Evolutionary conservation across 2,113 vertebrate species (phyloP).

Genomic region (Labeo catla): DNA sequence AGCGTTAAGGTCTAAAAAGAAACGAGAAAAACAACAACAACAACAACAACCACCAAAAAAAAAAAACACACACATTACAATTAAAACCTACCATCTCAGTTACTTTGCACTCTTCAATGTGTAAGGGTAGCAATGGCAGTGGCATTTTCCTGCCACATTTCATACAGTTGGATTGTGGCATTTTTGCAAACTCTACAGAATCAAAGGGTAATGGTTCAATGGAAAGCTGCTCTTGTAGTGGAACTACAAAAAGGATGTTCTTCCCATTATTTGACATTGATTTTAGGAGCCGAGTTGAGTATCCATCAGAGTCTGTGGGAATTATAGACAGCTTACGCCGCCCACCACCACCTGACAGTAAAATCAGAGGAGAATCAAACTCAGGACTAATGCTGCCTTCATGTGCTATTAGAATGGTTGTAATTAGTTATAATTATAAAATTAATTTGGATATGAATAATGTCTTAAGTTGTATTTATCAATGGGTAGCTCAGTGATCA

Average conservation of each 20-base stretch:
- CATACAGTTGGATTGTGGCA: conserved; percentile 23
- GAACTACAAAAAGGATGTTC: not conserved
- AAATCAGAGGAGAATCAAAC: not conserved
- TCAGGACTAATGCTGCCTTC: not conserved
- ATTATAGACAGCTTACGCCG: not conserved
- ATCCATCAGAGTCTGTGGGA: conserved; percentile 15
- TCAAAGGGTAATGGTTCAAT: conserved; percentile 15
- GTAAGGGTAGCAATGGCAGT: conserved; percentile 13
- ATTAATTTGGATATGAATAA: too few species aligned
- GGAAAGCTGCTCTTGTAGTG: conserved; percentile 22
- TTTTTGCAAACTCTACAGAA: conserved; percentile 12
- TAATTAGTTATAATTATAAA: too few species aligned
- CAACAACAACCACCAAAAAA: not conserved
- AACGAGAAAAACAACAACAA: too few species aligned
- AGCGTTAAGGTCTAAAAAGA: not conserved
- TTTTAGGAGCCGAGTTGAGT: not conserved
- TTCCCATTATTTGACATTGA: not conserved
- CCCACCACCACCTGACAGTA: not conserved
- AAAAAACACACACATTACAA: not conserved
- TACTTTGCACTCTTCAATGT: conserved; percentile 4
- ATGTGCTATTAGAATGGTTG: too few species aligned
- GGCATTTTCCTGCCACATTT: conserved; percentile 22
- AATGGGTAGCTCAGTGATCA: too few species aligned
- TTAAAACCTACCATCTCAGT: not conserved
- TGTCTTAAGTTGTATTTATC: too few species aligned